phyloP scores from a whole-genome alignment of 2,797 vertebrate genomes.

The Rhinophrynus dorsalis region DNA sequence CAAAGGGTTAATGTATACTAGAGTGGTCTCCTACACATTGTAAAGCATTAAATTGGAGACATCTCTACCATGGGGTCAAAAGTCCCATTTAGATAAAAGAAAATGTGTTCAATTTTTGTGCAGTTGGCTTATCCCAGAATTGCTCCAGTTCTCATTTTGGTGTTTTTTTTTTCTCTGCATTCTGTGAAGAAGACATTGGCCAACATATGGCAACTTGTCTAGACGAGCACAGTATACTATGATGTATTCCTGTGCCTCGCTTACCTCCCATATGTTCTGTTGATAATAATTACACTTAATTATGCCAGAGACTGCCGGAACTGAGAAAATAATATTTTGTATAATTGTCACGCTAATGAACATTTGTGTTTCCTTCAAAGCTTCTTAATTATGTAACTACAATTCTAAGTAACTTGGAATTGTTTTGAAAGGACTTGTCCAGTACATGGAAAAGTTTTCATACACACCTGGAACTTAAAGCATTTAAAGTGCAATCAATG shows the following conservation, averaged over 20 bases:
- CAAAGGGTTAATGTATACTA: too few species aligned
- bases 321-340: neutral
- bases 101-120: too few species aligned
- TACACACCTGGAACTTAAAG: too few species aligned
- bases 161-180: conserved; percentile 4
- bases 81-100: too few species aligned
- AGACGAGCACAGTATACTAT: neutral
- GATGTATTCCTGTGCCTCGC: neutral
- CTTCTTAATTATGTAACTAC: neutral
- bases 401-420: too few species aligned
- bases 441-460: too few species aligned
- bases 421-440: too few species aligned
- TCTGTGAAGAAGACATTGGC: conserved; percentile 21
- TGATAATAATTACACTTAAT: neutral
- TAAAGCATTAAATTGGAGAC: too few species aligned
- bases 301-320: neutral
- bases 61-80: too few species aligned
- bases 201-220: conserved; percentile 20
- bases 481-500: too few species aligned
- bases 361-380: neutral
- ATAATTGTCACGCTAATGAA: conserved; percentile 1
- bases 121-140: too few species aligned
- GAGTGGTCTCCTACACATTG: too few species aligned
- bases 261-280: conserved; percentile 15
- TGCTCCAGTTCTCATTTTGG: neutral